Conservation (phyloP, 2,888 invertebrate genomes). For the Octonoba sinensis region DNA sequence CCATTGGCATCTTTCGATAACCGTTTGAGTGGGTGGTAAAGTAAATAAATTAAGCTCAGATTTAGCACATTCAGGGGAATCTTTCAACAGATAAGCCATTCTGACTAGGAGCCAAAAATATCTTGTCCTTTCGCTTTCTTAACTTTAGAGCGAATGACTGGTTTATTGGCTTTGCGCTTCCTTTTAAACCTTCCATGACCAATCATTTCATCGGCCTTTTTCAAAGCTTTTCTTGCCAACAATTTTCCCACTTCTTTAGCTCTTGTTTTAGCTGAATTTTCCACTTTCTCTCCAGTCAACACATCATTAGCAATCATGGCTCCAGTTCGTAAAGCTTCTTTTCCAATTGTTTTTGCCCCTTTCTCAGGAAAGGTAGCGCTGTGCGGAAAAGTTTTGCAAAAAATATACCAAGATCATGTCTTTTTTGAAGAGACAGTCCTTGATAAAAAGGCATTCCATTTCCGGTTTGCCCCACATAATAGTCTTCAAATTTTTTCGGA, state of each 20-base stretch:
- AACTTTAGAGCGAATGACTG: too few relatives aligned
- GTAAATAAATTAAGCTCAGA: conserved; percentile 25
- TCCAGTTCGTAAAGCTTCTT: conserved; percentile 30
- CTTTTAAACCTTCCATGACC: too few relatives aligned
- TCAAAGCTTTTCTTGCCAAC: too few relatives aligned
- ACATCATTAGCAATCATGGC: conserved; percentile 24
- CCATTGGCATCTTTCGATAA: conserved; percentile 21
- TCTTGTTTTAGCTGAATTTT: too few relatives aligned
- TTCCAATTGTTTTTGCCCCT: conserved; percentile 26
- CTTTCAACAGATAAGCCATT: conserved; percentile 18
- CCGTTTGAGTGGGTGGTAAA: conserved; percentile 13
- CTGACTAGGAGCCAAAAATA: conserved; percentile 15
- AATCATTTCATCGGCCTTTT: too few relatives aligned
- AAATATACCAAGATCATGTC: conserved; percentile 13
- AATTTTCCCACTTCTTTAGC: too few relatives aligned
- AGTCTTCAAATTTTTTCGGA: too few relatives aligned
- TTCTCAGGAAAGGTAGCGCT: conserved; percentile 28
- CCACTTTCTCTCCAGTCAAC: too few relatives aligned
- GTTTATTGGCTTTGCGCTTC: too few relatives aligned
- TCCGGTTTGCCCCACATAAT: conserved; percentile 17
- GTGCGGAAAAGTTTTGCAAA: conserved; percentile 19
- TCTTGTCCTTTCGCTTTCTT: conserved; percentile 7
- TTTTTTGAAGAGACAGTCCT: conserved; percentile 7
- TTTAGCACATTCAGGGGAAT: conserved; percentile 23
- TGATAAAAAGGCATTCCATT: conserved; percentile 3